phyloP scores from a whole-genome alignment of 2,113 vertebrate genomes.

The rat (Rattus norvegicus) region GRCr8 NC_086039.1:136744001-136744500 shows the following conservation, averaged over 20 bases:
- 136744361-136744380: conserved; percentile 24
- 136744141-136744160: not conserved
- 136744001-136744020: conserved; percentile 56
- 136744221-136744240: not conserved
- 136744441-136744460: not conserved
- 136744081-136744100: conserved; percentile 34
- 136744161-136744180: not conserved
- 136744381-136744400: not conserved
- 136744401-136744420: conserved; percentile 23
- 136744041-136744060: conserved; percentile 61
- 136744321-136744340: not conserved
- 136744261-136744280: not conserved
- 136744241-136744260: not conserved
- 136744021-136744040: conserved; percentile 47
- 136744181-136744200: not conserved
- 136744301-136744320: not conserved
- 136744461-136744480: not conserved
- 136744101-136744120: conserved; percentile 12
- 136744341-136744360: not conserved
- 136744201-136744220: not conserved
- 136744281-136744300: not conserved
- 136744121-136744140: not conserved
- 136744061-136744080: conserved; percentile 54
- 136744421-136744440: not conserved
- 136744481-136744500: not conserved